Evolutionary conservation across 2,113 vertebrate species (phyloP).

Genomic region (Rhinolophus sinicus): DNA sequence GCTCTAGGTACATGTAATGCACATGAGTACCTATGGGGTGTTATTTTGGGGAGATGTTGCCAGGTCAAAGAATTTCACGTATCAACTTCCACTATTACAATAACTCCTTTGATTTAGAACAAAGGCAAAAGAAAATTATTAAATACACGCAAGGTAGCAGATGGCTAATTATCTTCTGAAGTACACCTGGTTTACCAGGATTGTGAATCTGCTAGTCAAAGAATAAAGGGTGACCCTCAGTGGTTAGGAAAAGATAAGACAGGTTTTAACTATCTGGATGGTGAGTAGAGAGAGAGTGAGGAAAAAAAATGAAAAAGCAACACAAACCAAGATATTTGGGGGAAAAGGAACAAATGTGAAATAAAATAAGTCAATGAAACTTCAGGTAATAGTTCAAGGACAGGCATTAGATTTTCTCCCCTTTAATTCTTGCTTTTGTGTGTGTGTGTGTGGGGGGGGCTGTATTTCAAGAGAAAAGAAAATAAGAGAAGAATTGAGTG

Average conservation of each 20-base stretch:
- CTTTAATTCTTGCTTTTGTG: neutral
- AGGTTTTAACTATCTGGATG: neutral
- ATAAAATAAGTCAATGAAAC: neutral
- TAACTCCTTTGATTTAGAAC: neutral
- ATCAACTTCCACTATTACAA: neutral
- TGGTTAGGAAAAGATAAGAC: neutral
- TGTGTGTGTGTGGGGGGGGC: neutral
- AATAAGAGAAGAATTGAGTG: neutral
- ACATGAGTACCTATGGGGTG: neutral
- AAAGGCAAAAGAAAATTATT: neutral
- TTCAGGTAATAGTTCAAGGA: neutral
- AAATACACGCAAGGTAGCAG: neutral
- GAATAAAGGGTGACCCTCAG: neutral
- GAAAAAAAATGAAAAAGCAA: neutral
- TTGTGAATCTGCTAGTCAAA: neutral
- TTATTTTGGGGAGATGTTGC: neutral
- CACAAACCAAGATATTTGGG: neutral
- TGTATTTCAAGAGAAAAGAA: neutral
- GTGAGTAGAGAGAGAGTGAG: neutral
- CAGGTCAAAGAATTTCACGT: neutral
- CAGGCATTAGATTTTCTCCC: neutral
- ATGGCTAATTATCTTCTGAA: neutral
- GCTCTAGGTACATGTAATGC: neutral
- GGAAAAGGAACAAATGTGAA: neutral
- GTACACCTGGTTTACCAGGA: neutral